Evolutionary conservation across 1,140 invertebrate species (phyloP), one percentile per base, ranked within the genome.

Genomic region (Bradysia coprophila): DNA sequence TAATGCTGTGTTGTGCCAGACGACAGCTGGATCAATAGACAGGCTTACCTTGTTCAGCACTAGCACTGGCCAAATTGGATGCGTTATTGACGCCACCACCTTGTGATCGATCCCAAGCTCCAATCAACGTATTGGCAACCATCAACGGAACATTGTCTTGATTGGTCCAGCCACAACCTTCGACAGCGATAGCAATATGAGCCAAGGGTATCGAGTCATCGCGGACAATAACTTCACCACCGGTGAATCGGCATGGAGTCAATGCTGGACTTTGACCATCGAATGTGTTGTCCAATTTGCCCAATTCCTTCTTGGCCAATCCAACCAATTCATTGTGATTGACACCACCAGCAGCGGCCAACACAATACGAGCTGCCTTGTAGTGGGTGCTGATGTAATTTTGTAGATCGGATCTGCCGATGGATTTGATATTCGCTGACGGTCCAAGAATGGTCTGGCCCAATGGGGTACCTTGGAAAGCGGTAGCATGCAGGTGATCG

Each of bases 381-480:
- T 99, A 99, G 64, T 98, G 89, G 24, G 72, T 76, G 45, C 75
- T 78, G 45, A 98, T 81, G 63, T 98, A 99, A 11, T 81, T 64
- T 16, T 78, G 62, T 31, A 99, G 71, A 56, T 99, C 92, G 33
- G 76, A 63, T 42, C 85, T 75, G 4, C 76, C 78, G 51, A 99
- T 93, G 3, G 80, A 81, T 72, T 91, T 83, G 47, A 99, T 98
- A 56, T 98, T 98, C 61, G 96, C 78, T 46, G 88, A 91, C 22
- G 96, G 94, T 45, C 96, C 96, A 39, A 99, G 72, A 59, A 99
- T 99, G 13, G 96, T 99, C 46, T 90, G 76, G 4, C 93, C 92
- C 22, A 99, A 66, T 31, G 95, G 80, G 31, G 93, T 97, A 22
- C 90, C 92, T 64, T 94, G 87, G 64, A 83, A 99, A 3, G 96